phyloP scores from a whole-genome alignment of 2,888 invertebrate genomes.

The Prosapia bicincta region DNA sequence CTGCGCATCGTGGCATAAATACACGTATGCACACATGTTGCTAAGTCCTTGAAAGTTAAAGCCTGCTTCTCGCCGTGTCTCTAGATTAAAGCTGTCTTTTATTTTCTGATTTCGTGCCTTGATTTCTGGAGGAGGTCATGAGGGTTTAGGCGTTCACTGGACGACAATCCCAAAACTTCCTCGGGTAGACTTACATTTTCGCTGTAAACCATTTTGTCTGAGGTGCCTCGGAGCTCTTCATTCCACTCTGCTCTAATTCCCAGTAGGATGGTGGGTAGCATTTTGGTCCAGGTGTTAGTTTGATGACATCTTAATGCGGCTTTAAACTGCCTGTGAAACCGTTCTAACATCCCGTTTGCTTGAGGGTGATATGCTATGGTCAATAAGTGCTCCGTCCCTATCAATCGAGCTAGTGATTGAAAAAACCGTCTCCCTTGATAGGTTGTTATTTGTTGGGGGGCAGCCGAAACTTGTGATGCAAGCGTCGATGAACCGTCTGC shows the following conservation, averaged over 20 bases:
- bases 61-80: too few species aligned
- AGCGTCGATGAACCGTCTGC: slow-evolving; percentile 43
- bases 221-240: slow-evolving; percentile 13
- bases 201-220: slow-evolving; percentile 6
- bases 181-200: background rate
- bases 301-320: slow-evolving; percentile 12
- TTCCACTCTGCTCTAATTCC: slow-evolving; percentile 19
- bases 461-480: slow-evolving; percentile 35
- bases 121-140: too few species aligned
- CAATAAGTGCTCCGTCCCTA: background rate
- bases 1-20: too few species aligned
- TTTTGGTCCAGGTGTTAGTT: background rate
- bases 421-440: background rate
- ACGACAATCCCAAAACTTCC: background rate
- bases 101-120: too few species aligned
- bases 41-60: too few species aligned
- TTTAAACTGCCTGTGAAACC: slow-evolving; percentile 27
- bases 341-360: slow-evolving; percentile 23
- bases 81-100: too few species aligned
- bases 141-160: too few species aligned
- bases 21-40: too few species aligned
- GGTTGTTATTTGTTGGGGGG: slow-evolving; percentile 11
- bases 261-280: slow-evolving; percentile 18
- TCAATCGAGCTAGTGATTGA: background rate
- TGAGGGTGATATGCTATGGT: slow-evolving; percentile 17